phyloP scores from a whole-genome alignment of 2,113 vertebrate genomes.

The Nymphicus hollandicus region DNA sequence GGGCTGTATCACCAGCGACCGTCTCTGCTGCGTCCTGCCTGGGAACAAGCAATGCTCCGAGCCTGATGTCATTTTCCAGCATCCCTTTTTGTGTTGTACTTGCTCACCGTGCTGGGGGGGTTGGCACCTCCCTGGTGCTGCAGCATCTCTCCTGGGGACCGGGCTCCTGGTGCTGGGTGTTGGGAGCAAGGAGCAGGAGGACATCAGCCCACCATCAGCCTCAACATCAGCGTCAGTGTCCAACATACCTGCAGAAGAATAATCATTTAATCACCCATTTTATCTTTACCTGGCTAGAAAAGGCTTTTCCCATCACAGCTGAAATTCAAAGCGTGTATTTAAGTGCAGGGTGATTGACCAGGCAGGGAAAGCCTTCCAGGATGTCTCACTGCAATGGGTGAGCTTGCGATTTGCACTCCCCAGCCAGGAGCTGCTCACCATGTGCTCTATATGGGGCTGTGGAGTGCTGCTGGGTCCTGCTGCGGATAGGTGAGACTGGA shows the following conservation, averaged over 20 bases:
- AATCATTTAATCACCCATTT: fast-evolving
- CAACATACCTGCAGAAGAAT: fast-evolving
- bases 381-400: background rate
- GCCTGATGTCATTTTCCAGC: fast-evolving
- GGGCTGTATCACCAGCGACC: fast-evolving
- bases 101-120: fast-evolving
- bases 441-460: fast-evolving
- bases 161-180: fast-evolving
- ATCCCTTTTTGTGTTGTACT: background rate
- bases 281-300: background rate
- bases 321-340: background rate
- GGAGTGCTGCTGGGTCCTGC: background rate
- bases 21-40: fast-evolving
- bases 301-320: background rate
- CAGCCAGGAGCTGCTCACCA: fast-evolving
- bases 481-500: background rate
- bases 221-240: background rate
- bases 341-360: background rate
- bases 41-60: fast-evolving
- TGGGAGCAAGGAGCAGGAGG: background rate
- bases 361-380: too few relatives aligned
- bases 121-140: background rate
- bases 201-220: background rate
- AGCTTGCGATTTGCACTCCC: background rate
- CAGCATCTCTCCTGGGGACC: background rate